Evolutionary conservation across 2,797 vertebrate genomes (phyloP), one percentile per base, ranked within the genome.

Genomic region (Morus bassanus): DNA sequence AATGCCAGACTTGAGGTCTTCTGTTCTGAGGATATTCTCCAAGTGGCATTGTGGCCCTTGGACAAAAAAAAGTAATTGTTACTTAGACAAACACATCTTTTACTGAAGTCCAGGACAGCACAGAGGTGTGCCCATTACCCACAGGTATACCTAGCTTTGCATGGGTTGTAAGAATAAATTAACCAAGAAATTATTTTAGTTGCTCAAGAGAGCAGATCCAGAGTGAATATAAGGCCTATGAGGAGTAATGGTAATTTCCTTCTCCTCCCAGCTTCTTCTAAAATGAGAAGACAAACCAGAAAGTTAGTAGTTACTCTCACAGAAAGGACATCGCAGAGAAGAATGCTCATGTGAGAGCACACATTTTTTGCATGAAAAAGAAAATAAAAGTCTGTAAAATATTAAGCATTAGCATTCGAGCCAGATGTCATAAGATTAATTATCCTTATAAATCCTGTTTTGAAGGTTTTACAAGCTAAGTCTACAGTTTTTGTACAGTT

Each of bases 361-460:
- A 24, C 35, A 85, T 90, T 57, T 75, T 23, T 60, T n/a, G 23
- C 25, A 61, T 51, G 73, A 79, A 73, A 80, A 85, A 83, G 57
- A 78, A 85, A 91, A 92, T 48, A 43, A 90, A 81, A 92, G n/a
- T 54, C 59, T 64, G 50, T 63, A 75, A 85, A 91, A 82, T 89
- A 74, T 56, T 81, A 75, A 92, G 28, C 17, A 60, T 27, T 78
- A 67, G 7, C 35, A 41, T 61, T 88, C 2, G 5, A 91, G 51
- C 13, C 45, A 92, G 60, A 74, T 95, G 74, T 61, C 25, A 4
- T 68, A 80, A 59, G 46, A 51, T 80, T 81, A 92, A 93, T 95
- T 94, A 78, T 86, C 61, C 28, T 54, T 88, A 67, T 31, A 48
- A 82, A 72, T 87, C 63, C 48, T 64, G 19, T 54, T 91, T 89